Percentiles rank a stretch among this genome's conserved stretches.
phyloP scores from a whole-genome alignment of 1,140 invertebrate species.

The Sesamia nonagrioides region DNA sequence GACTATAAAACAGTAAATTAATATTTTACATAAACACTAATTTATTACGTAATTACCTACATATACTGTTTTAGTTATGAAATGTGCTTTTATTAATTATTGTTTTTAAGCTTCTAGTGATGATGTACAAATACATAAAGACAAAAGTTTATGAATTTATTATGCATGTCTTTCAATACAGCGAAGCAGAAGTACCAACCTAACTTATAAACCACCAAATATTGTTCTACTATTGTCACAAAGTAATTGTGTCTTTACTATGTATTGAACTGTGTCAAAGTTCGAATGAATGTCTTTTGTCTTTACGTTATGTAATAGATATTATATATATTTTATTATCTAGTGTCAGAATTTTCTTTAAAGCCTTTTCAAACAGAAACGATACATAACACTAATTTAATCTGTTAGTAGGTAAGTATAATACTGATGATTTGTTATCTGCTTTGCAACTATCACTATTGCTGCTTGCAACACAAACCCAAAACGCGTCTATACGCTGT shows the following conservation, averaged over 20 bases:
- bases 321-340: not conserved
- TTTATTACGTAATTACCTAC: no score
- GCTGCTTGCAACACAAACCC: not conserved
- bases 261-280: no score
- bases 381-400: not conserved
- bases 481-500: no score
- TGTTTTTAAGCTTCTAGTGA: not conserved
- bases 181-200: no score
- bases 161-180: not conserved
- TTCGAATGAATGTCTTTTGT: no score
- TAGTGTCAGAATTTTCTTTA: not conserved
- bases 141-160: not conserved
- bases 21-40: not conserved
- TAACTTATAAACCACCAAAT: not conserved
- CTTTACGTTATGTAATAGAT: no score
- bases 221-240: no score
- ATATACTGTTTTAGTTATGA: not conserved
- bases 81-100: not conserved
- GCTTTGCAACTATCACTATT: not conserved
- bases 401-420: slow-evolving; percentile 14
- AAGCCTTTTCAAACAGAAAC: not conserved
- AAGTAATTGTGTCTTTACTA: no score
- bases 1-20: slow-evolving; percentile 23
- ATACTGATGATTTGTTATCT: slow-evolving; percentile 34
- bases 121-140: slow-evolving; percentile 3